A percentile compares a stretch with the other conserved stretches of the same genome.
Evolutionary conservation across 2,113 vertebrate species (phyloP).

Genomic region (Stegostoma tigrinum): DNA sequence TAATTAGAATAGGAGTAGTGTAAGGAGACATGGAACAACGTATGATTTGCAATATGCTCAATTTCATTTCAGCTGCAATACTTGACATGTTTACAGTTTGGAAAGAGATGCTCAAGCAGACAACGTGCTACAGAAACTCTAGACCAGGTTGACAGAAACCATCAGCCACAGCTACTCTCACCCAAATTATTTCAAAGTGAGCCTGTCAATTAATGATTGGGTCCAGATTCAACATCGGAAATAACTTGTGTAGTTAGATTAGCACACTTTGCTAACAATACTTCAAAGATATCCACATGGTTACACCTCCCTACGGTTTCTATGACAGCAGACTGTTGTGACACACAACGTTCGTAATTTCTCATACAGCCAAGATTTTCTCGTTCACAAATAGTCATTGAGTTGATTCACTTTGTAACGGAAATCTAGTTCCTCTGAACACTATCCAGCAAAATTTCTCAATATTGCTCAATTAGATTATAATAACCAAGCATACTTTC

Average conservation of each 20-base stretch:
- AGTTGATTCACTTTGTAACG: background rate
- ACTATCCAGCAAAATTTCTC: background rate
- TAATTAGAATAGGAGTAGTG: background rate
- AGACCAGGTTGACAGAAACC: background rate
- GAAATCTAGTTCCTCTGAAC: background rate
- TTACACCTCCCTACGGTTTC: background rate
- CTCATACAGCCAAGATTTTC: background rate
- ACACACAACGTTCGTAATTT: background rate
- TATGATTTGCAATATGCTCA: background rate
- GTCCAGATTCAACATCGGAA: background rate
- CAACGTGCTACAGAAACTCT: background rate
- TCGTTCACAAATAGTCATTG: background rate
- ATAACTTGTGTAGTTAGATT: background rate
- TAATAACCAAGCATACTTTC: background rate
- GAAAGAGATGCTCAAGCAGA: background rate
- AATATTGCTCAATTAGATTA: background rate
- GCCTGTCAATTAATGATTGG: background rate
- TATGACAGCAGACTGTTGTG: background rate
- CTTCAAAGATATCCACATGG: background rate
- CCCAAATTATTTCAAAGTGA: background rate
- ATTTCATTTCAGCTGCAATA: background rate
- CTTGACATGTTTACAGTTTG: background rate
- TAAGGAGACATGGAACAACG: background rate
- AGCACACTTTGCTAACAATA: background rate
- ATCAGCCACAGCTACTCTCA: background rate